Percentiles rank a stretch among this genome's conserved stretches.
Conservation (phyloP, 2,113 vertebrate genomes). For the Zapornia atra region DNA sequence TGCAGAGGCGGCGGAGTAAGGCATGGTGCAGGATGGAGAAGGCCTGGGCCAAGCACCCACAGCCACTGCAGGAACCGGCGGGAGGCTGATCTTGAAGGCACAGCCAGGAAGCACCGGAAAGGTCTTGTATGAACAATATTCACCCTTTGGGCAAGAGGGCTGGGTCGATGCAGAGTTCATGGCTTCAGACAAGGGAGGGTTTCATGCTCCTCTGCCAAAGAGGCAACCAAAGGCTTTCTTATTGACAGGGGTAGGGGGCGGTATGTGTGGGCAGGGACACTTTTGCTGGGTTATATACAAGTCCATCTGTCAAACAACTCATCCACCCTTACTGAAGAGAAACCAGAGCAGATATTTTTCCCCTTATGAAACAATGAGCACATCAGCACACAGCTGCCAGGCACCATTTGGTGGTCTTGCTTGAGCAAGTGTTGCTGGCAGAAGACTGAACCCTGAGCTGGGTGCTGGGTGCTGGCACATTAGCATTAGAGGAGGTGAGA, state of each 20-base stretch:
- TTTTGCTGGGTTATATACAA: background rate
- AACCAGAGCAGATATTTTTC: background rate
- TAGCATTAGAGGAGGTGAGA: background rate
- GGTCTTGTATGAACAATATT: background rate
- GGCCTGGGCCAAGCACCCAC: accelerated
- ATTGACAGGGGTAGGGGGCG: accelerated
- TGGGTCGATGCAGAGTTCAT: background rate
- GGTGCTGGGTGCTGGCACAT: accelerated
- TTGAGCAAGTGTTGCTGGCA: background rate
- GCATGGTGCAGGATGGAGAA: background rate
- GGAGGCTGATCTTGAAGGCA: background rate
- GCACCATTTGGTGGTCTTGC: background rate
- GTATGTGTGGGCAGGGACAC: background rate
- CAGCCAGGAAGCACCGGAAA: background rate
- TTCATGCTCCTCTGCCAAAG: background rate
- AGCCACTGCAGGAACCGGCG: background rate
- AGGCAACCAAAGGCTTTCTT: background rate
- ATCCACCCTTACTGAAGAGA: background rate
- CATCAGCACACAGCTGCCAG: background rate
- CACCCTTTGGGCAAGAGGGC: background rate
- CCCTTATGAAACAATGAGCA: accelerated
- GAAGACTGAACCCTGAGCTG: background rate
- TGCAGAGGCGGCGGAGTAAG: background rate
- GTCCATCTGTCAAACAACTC: background rate
- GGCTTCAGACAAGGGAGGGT: background rate